A percentile compares a stretch with the other conserved stretches of the same genome.
These are phyloP conservation scores for Heteromurus nitidus DNA, from an alignment of 2,888 invertebrate species.

Conservation along the genomic window DNA sequence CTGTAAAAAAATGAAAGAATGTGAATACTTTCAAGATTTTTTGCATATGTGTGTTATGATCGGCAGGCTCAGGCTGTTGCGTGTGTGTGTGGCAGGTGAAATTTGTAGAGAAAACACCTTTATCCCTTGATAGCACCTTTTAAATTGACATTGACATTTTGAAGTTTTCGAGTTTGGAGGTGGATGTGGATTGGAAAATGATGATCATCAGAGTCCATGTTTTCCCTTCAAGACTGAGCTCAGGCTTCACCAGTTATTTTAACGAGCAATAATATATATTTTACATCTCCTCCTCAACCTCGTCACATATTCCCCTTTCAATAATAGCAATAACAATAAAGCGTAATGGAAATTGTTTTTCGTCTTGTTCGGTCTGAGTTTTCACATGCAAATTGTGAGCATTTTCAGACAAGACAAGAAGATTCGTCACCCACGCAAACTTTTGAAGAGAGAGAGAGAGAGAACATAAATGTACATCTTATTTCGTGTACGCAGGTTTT, in stretches of 20 bases:
- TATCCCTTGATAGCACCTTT: neutral
- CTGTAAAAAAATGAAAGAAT: neutral
- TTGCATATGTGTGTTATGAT: no score
- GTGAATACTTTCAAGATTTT: neutral
- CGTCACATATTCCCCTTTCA: no score
- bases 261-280: slow-evolving; percentile 54
- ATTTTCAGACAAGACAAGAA: neutral
- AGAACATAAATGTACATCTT: neutral
- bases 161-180: neutral
- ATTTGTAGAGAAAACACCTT: slow-evolving; percentile 33
- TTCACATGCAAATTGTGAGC: no score
- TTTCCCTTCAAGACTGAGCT: neutral
- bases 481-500: neutral
- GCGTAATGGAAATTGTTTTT: neutral
- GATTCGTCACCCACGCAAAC: slow-evolving; percentile 33
- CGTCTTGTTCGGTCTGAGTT: no score
- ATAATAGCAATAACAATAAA: slow-evolving; percentile 28
- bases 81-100: no score
- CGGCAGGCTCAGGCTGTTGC: no score
- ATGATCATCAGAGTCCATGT: neutral
- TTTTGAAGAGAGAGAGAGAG: neutral
- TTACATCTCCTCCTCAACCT: neutral
- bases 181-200: no score
- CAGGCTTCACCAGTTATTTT: slow-evolving; percentile 20
- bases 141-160: slow-evolving; percentile 55